phyloP scores from a whole-genome alignment of 2,113 vertebrate genomes.

The Vidua chalybeata region DNA sequence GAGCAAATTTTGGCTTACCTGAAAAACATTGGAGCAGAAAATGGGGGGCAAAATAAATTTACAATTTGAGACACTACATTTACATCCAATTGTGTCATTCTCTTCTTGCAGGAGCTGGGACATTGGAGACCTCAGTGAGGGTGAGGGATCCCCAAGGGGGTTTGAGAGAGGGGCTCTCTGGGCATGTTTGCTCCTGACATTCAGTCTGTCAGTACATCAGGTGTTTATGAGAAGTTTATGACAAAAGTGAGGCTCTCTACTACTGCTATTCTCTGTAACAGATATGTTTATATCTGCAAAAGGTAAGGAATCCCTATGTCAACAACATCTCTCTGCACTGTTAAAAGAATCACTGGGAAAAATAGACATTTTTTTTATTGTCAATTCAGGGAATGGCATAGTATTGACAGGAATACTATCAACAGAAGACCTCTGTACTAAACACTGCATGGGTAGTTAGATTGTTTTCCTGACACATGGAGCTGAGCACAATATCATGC shows the following conservation, averaged over 20 bases:
- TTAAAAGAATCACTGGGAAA: background rate
- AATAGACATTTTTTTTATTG: background rate
- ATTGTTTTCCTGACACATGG: background rate
- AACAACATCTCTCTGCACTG: background rate
- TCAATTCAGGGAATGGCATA: background rate
- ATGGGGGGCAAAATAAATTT: background rate
- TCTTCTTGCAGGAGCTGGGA: background rate
- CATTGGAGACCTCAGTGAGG: background rate
- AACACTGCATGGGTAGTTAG: background rate
- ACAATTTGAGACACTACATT: fast-evolving
- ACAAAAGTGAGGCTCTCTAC: background rate
- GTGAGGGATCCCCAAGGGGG: background rate
- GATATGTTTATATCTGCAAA: background rate
- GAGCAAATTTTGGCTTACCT: background rate
- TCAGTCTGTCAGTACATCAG: background rate
- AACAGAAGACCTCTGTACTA: background rate
- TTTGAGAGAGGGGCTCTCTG: background rate
- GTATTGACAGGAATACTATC: background rate
- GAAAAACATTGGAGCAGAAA: background rate
- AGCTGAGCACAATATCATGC: background rate
- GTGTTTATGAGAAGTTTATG: background rate
- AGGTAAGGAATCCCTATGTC: background rate
- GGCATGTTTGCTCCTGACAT: background rate
- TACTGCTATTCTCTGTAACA: background rate
- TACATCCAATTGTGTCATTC: background rate